Base-by-base conservation (phyloP, 2,113 vertebrate genomes). In the Agapornis roseicollis region DNA sequence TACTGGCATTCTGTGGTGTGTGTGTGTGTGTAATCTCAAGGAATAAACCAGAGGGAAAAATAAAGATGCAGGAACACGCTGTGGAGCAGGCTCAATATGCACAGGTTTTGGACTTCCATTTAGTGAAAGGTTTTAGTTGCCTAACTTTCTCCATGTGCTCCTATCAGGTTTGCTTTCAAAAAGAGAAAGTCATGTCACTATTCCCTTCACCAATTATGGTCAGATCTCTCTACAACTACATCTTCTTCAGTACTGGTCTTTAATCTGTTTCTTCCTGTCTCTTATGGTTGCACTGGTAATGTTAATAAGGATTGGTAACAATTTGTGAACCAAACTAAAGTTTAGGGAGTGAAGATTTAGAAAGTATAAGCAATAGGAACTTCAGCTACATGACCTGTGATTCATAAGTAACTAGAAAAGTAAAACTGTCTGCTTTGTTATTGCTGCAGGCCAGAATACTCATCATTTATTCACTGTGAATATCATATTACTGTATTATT, bases 381-480 rank as follows among this genome's bases (percentile, higher is more conserved):
- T 82, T 71, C 50, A 55, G 31, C 15, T 29, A 46, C 49, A 42
- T 77, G 60, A 70, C 35, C 22, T 64, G 24, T 71, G 78, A 88
- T 53, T 66, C 24, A 4, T 35, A 64, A 49, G 44, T 46, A 65
- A 58, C 41, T 13, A 71, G 60, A 84, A 87, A 25, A 33, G 11
- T 64, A 73, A 90, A 87, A 69, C 28, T 66, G 35, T 55, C 72
- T 72, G 80, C 83, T 65, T 61, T 87, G 73, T 94, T 90, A 86
- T 64, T 93, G 84, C 91, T 95, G n/a, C 74, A 82, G 76, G 84
- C 66, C 65, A 94, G 78, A 91, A 73, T 37, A 69, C n/a, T 94
- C 42, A 84, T 61, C 22, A 49, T 81, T 94, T 85, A 85, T 22
- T 84, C 74, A 37, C 61, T 70, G 50, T 81, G 66, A 77, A 80